Percentiles rank a stretch among this genome's conserved stretches.
Evolutionary conservation across 2,888 invertebrate species (phyloP).

Genomic region (Pseudolycoriella hygida): DNA sequence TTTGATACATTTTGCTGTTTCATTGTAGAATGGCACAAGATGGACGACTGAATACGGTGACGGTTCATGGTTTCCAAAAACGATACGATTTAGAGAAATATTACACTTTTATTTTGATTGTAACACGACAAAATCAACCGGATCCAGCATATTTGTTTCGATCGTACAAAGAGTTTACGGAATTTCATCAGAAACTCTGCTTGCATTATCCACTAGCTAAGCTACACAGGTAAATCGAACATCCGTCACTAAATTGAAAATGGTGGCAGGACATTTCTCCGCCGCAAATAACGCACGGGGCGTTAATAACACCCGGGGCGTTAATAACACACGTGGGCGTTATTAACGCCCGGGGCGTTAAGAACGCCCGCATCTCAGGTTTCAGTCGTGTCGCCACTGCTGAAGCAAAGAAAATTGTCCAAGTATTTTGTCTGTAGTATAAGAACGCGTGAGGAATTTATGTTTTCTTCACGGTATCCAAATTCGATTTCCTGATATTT

Average conservation of each 20-base stretch:
- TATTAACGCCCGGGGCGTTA: too few relatives aligned
- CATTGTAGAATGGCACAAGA: conserved; percentile 63
- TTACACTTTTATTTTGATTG: conserved; percentile 79
- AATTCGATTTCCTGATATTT: too few relatives aligned
- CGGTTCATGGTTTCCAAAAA: conserved; percentile 81
- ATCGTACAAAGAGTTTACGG: conserved; percentile 92
- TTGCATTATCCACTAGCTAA: conserved; percentile 81
- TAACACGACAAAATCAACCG: conserved; percentile 68
- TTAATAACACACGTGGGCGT: too few relatives aligned
- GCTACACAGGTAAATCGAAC: conserved; percentile 56
- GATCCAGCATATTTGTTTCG: conserved; percentile 80
- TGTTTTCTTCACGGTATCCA: too few relatives aligned
- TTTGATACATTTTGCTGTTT: conserved; percentile 7
- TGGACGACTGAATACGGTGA: conserved; percentile 69
- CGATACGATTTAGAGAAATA: conserved; percentile 94
- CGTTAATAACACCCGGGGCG: too few relatives aligned
- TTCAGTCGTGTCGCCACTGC: too few relatives aligned
- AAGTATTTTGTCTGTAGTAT: too few relatives aligned
- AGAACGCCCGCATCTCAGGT: too few relatives aligned
- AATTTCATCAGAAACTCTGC: conserved; percentile 87
- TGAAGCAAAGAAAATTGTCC: too few relatives aligned
- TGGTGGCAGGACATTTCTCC: not conserved
- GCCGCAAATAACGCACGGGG: too few relatives aligned
- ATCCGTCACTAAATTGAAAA: not conserved
- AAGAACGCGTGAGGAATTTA: too few relatives aligned